Base-by-base conservation (phyloP, 1,140 invertebrate species). In the Cherax quadricarinatus region DNA sequence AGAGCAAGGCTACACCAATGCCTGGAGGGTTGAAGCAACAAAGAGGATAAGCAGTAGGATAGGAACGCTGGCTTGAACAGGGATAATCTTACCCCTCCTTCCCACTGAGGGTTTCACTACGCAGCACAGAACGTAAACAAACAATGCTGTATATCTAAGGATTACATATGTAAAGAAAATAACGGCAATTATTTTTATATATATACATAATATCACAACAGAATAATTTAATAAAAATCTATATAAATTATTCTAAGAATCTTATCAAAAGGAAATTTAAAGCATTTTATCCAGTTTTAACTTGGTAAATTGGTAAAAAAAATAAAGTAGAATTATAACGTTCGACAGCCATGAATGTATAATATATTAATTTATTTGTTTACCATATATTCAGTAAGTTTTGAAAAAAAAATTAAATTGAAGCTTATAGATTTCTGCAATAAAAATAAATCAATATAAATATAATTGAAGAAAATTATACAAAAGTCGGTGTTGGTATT, bases 101-200 rank as follows among this genome's bases (percentile, higher is more conserved):
- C 53, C 82, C 82, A 49, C 89, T 18, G 82, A 83, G 83, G 89
- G 70, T 86, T 86, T 86, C 82, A 57, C 89, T 91, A 91, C 21
- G 89, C 89, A 85, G 89, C 89, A 91, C 51, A 88, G 66, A 91
- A 91, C 73, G 53, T 86, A 91, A 91, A 91, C 82, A 91, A 86
- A 86, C 83, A 86, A 89, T 70, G 80, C 80, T 89, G 88, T 89
- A 83, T 84, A 89, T 83, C 80, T 73, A 89, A 83, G 57, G 81
- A 60, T 88, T 62, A 88, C 78, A 88, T 78, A 48, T 88, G 53
- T 88, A 51, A 30, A 88, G 60, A 41, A 79, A 80, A 88, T 48
- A 66, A 85, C 60, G 70, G 70, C 70, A 75, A 30, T 75, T 75
- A 75, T 75, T 75, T 75, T 3, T 30, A 75, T 75, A 70, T 70